Conservation (phyloP, 2,888 invertebrate genomes). For the Sthenelais limicola region DNA sequence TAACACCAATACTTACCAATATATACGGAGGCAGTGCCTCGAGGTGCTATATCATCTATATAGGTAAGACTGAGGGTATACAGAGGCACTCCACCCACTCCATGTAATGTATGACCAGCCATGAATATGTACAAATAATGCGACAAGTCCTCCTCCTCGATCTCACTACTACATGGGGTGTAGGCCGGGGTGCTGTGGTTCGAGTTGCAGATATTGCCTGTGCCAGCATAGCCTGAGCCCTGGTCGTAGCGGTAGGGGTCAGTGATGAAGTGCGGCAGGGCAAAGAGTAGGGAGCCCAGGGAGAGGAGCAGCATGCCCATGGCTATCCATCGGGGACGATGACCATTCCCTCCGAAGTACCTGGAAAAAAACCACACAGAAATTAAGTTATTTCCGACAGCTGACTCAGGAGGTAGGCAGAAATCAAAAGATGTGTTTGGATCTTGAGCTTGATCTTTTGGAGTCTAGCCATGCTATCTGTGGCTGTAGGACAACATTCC, state of each 20-base stretch:
- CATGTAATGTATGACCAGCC: constrained; percentile 86
- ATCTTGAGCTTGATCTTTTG: no score
- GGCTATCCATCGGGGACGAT: constrained; percentile 70
- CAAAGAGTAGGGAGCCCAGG: constrained; percentile 80
- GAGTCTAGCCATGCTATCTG: no score
- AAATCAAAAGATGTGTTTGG: no score
- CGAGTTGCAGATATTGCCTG: not conserved
- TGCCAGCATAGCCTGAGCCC: constrained; percentile 9
- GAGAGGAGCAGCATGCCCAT: constrained; percentile 72
- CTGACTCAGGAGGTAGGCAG: no score
- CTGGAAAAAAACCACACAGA: constrained; percentile 79
- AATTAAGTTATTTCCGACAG: no score
- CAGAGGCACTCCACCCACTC: constrained; percentile 88
- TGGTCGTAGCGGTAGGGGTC: constrained; percentile 56
- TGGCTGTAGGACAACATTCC: no score
- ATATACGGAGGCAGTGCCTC: constrained; percentile 88
- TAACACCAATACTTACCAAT: constrained; percentile 77
- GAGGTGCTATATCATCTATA: constrained; percentile 89
- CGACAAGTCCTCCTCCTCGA: constrained; percentile 49
- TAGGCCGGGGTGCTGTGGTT: not conserved
- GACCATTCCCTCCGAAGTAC: constrained; percentile 81
- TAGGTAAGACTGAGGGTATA: constrained; percentile 91
- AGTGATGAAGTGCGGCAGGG: constrained; percentile 86
- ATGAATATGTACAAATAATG: constrained; percentile 79
- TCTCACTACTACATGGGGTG: not conserved